A percentile compares a stretch with the other conserved stretches of the same genome.
phyloP scores from a whole-genome alignment of 2,797 vertebrate species.

The Pangasius larnaudii region DNA sequence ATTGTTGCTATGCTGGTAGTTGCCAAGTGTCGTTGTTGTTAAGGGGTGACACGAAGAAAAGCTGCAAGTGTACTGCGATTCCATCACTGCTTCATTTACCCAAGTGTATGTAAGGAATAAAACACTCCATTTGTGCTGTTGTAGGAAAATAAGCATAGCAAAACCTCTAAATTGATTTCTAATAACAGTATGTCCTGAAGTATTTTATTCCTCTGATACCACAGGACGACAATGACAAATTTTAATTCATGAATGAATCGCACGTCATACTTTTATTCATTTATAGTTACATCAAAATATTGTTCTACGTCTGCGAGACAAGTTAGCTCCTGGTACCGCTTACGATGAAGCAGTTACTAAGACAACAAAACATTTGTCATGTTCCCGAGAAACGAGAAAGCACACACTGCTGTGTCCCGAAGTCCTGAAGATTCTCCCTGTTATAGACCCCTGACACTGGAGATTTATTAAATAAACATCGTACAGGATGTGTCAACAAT shows the following conservation, averaged over 20 bases:
- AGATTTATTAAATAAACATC: background rate
- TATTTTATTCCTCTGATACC: background rate
- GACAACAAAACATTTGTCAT: background rate
- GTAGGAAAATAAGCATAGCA: too few species aligned
- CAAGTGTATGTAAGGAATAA: background rate
- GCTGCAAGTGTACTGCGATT: background rate
- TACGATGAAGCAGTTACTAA: background rate
- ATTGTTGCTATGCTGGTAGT: conserved; percentile 29
- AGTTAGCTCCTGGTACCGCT: background rate
- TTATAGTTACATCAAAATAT: background rate
- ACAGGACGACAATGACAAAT: background rate
- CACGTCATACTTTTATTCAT: background rate
- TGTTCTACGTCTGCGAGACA: background rate
- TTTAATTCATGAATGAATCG: background rate
- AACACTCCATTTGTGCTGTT: background rate
- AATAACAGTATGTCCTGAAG: background rate
- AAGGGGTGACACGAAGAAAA: background rate
- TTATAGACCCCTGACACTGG: background rate
- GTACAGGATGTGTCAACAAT: background rate
- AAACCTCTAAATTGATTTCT: background rate
- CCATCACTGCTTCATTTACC: background rate
- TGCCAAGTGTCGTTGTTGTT: conserved; percentile 14
- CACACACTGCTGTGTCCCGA: background rate
- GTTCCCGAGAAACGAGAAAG: background rate
- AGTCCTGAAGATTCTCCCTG: too few species aligned